These are phyloP conservation scores for Mayetiola destructor DNA, from an alignment of 2,888 invertebrate genomes.

Conservation along the genomic window DNA sequence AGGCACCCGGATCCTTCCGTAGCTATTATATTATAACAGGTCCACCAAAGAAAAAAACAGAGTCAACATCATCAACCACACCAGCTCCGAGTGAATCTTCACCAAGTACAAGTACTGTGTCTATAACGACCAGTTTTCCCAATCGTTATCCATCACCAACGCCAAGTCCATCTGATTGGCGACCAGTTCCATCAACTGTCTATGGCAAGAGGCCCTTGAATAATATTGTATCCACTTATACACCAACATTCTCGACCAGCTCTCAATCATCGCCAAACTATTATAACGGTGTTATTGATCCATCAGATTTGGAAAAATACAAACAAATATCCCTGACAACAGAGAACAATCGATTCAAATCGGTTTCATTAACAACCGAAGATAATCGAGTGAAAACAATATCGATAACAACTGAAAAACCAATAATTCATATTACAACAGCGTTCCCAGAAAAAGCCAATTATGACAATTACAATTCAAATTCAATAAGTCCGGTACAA, in stretches of 20 bases:
- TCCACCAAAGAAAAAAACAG: conserved; percentile 20
- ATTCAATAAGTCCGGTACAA: too few relatives aligned
- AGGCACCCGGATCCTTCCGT: conserved; percentile 19
- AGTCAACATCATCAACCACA: background rate
- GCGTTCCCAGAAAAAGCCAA: background rate
- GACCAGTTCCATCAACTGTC: conserved; percentile 22
- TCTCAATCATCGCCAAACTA: too few relatives aligned
- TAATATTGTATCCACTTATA: too few relatives aligned
- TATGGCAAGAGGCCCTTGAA: background rate
- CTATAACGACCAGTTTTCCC: conserved; percentile 21
- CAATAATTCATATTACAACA: conserved; percentile 5
- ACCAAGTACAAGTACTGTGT: conserved; percentile 17
- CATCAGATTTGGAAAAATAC: background rate
- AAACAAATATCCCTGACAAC: background rate
- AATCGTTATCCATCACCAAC: conserved; percentile 15
- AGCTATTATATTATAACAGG: conserved; percentile 27
- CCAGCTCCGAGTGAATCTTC: background rate
- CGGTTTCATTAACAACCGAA: too few relatives aligned
- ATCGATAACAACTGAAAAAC: background rate
- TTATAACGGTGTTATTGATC: too few relatives aligned
- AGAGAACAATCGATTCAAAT: background rate
- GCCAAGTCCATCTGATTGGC: conserved; percentile 16
- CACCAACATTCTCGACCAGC: too few relatives aligned
- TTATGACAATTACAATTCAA: conserved; percentile 17
- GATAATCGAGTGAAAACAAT: too few relatives aligned